A percentile compares a stretch with the other conserved stretches of the same genome.
Conservation (phyloP, 2,888 invertebrate species). For the Oeneis ivallda region DNA sequence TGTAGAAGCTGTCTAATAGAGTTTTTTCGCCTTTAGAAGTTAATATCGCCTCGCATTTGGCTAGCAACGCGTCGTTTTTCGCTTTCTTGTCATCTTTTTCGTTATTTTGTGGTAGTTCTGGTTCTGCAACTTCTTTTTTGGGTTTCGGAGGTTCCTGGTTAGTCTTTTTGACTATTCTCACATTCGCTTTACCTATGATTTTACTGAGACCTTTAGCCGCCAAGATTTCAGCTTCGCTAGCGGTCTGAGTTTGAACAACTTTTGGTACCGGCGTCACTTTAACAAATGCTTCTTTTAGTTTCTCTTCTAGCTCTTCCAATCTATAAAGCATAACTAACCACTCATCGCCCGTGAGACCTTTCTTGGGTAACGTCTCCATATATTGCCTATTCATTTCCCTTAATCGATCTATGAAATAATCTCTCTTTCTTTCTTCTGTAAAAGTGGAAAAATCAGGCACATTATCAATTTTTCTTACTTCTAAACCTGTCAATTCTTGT, state of each 20-base stretch:
- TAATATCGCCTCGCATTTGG: slow-evolving; percentile 68
- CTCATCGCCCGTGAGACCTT: slow-evolving; percentile 63
- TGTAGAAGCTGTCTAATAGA: slow-evolving; percentile 67
- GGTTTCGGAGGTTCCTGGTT: slow-evolving; percentile 44
- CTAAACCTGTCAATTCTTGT: slow-evolving; percentile 64
- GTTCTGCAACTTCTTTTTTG: slow-evolving; percentile 43
- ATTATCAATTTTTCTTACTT: slow-evolving; percentile 52
- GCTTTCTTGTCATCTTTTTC: slow-evolving; percentile 48
- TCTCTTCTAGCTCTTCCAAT: slow-evolving; percentile 63
- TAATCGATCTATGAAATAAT: slow-evolving; percentile 63
- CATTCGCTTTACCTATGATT: slow-evolving; percentile 66
- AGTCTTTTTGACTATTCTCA: slow-evolving; percentile 43
- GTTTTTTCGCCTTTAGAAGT: slow-evolving; percentile 68
- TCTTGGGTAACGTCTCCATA: slow-evolving; percentile 67
- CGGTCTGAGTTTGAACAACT: slow-evolving; percentile 42
- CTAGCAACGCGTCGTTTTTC: slow-evolving; percentile 61
- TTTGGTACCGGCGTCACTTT: slow-evolving; percentile 53
- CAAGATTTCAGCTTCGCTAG: slow-evolving; percentile 71
- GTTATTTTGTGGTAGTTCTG: slow-evolving; percentile 31
- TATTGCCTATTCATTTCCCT: slow-evolving; percentile 63
- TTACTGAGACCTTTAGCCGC: slow-evolving; percentile 74
- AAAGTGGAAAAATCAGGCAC: slow-evolving; percentile 55
- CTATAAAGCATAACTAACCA: slow-evolving; percentile 71
- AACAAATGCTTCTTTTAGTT: slow-evolving; percentile 57
- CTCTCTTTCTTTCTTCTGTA: slow-evolving; percentile 56